Evolutionary conservation across 2,797 vertebrate genomes (phyloP).

Genomic region (Hippocampus kuda): DNA sequence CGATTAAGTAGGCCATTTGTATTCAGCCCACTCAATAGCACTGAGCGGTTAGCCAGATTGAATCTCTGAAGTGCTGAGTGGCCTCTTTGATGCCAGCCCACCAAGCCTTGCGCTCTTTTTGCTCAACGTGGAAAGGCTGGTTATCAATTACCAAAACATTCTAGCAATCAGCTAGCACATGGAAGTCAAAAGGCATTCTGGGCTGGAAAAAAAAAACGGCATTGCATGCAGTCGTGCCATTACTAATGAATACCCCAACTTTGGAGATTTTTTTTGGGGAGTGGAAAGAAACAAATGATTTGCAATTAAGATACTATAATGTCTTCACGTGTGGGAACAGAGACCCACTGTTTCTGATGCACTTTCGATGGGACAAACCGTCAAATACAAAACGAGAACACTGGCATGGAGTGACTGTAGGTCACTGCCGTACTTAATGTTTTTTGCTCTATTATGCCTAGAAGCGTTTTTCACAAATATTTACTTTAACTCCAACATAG

Average conservation of each 20-base stretch:
- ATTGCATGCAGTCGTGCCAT: background rate
- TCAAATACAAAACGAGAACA: no score
- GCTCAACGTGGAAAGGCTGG: background rate
- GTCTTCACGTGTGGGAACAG: no score
- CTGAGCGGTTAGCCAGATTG: slow-evolving; percentile 36
- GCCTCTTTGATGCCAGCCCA: slow-evolving; percentile 21
- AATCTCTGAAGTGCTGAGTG: slow-evolving; percentile 41
- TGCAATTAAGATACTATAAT: no score
- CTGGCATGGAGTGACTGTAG: no score
- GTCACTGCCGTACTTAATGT: no score
- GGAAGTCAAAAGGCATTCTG: background rate
- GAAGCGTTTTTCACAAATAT: background rate
- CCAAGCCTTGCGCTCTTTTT: slow-evolving; percentile 7
- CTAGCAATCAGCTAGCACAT: background rate
- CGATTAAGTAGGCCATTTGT: slow-evolving; percentile 26
- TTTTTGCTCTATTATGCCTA: no score
- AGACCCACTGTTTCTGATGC: no score
- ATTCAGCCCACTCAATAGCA: slow-evolving; percentile 23
- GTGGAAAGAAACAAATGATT: no score
- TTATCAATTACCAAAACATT: background rate
- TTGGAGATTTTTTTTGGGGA: no score
- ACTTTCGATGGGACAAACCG: no score
- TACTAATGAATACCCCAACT: no score
- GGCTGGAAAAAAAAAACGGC: background rate
- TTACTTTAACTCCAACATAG: background rate